A percentile compares a stretch with the other conserved stretches of the same genome.
These are phyloP conservation scores for Koerneria pararmatus DNA, from an alignment of 2,888 invertebrate species.

Conservation along the genomic window DNA sequence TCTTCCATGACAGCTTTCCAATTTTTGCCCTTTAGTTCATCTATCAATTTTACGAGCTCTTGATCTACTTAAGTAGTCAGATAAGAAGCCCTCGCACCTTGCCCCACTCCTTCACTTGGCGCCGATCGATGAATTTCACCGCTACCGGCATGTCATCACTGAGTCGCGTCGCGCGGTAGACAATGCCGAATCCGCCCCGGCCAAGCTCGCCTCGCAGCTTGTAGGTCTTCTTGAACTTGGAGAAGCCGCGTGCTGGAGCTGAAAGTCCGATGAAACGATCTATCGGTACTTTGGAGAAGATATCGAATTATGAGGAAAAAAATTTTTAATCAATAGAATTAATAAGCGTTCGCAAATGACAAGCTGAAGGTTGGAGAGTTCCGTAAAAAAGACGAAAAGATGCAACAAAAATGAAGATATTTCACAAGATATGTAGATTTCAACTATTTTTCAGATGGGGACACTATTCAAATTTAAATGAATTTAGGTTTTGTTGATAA, in stretches of 20 bases:
- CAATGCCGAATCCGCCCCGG: slow-evolving; percentile 49
- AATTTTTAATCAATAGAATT: neutral
- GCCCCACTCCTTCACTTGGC: slow-evolving; percentile 52
- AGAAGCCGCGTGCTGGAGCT: slow-evolving; percentile 45
- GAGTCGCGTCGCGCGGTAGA: slow-evolving; percentile 40
- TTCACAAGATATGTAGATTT: too few species aligned
- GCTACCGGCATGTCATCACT: slow-evolving; percentile 50
- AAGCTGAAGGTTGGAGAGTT: neutral
- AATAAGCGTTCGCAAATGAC: neutral
- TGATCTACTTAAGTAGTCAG: too few species aligned
- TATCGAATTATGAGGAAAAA: too few species aligned
- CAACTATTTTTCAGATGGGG: too few species aligned
- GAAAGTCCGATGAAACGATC: neutral
- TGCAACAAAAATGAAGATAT: too few species aligned
- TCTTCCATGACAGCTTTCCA: too few species aligned
- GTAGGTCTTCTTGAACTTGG: slow-evolving; percentile 55
- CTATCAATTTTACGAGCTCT: too few species aligned
- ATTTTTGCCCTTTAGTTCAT: too few species aligned
- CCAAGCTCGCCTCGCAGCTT: slow-evolving; percentile 50
- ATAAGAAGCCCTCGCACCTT: slow-evolving; percentile 29
- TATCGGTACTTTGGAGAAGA: too few species aligned
- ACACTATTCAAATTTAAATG: too few species aligned
- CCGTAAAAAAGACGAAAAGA: neutral
- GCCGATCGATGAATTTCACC: slow-evolving; percentile 55
- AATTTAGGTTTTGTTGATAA: too few species aligned